These are phyloP conservation scores for Chlorops oryzae DNA, from an alignment of 1,140 invertebrate species.

Conservation along the genomic window DNA sequence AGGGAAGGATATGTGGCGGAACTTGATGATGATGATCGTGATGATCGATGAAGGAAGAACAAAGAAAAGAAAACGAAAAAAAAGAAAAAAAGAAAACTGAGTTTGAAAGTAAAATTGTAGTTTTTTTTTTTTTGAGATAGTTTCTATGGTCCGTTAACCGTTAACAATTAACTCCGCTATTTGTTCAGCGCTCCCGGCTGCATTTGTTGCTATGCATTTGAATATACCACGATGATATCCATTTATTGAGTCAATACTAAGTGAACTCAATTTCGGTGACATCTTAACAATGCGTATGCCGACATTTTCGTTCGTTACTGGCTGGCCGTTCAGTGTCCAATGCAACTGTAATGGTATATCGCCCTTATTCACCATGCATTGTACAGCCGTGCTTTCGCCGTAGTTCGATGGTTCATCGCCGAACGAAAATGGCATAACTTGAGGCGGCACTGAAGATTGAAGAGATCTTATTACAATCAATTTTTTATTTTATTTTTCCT, in stretches of 20 bases:
- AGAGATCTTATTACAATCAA: no score
- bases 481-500: no score
- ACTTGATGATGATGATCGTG: slow-evolving; percentile 46
- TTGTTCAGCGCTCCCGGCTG: slow-evolving; percentile 59
- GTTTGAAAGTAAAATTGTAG: neutral
- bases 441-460: slow-evolving; percentile 50
- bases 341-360: slow-evolving; percentile 64
- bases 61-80: slow-evolving; percentile 2
- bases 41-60: neutral
- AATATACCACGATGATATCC: slow-evolving; percentile 65
- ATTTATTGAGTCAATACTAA: slow-evolving; percentile 65
- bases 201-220: slow-evolving; percentile 63
- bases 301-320: slow-evolving; percentile 39
- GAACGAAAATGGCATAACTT: slow-evolving; percentile 67
- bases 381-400: slow-evolving; percentile 56
- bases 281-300: slow-evolving; percentile 54
- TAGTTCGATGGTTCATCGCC: slow-evolving; percentile 63
- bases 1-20: slow-evolving; percentile 60
- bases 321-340: slow-evolving; percentile 68
- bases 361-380: slow-evolving; percentile 70
- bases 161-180: slow-evolving; percentile 59
- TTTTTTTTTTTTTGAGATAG: no score
- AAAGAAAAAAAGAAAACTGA: neutral
- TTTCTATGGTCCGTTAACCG: slow-evolving; percentile 51
- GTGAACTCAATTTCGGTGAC: slow-evolving; percentile 57